Conservation (phyloP, 2,797 vertebrate species). For the Sebastes iracundus region DNA sequence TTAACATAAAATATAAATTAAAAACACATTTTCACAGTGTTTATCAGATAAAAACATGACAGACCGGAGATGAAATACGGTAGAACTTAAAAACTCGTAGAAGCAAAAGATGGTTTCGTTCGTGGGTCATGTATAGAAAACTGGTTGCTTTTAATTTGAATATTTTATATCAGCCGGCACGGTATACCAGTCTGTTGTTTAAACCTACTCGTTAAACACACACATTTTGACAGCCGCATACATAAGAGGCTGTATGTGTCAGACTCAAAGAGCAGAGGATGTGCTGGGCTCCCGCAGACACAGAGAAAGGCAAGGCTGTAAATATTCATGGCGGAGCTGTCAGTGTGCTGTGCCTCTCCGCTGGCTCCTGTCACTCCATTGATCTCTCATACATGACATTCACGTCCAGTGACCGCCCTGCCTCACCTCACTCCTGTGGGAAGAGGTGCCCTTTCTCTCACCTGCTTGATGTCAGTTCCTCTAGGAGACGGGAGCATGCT, state of each 20-base stretch:
- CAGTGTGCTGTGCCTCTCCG: constrained; percentile 43
- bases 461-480: constrained; percentile 43
- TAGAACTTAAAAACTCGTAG: not conserved
- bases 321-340: constrained; percentile 72
- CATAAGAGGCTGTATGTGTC: constrained; percentile 37
- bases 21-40: not conserved
- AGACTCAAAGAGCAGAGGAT: constrained; percentile 12
- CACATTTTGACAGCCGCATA: constrained; percentile 22
- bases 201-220: not conserved
- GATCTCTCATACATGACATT: constrained; percentile 73
- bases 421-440: constrained; percentile 59
- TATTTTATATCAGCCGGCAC: not conserved
- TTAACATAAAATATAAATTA: not conserved
- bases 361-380: constrained; percentile 69
- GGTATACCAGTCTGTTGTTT: not conserved
- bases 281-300: constrained; percentile 24
- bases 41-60: not conserved
- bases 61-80: not conserved
- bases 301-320: constrained; percentile 49
- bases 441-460: constrained; percentile 42
- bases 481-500: constrained; percentile 9
- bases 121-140: not conserved
- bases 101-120: not conserved
- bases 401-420: constrained; percentile 50
- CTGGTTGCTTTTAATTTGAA: not conserved